Evolutionary conservation across 2,113 vertebrate genomes (phyloP).

Genomic region (Larimichthys crocea): DNA sequence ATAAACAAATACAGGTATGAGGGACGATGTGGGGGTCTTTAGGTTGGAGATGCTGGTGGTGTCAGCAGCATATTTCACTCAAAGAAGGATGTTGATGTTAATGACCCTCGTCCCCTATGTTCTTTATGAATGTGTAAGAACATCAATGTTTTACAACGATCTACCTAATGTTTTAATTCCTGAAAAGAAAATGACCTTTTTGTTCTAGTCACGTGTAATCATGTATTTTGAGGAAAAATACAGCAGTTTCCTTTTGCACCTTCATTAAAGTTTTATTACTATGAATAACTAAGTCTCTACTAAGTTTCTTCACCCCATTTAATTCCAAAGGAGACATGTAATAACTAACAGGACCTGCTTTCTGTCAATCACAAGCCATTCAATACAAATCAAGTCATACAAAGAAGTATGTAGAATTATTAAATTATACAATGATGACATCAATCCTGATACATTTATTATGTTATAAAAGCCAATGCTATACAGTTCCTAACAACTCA

Average conservation of each 20-base stretch:
- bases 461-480: background rate
- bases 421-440: no score
- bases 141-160: background rate
- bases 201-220: background rate
- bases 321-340: no score
- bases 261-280: background rate
- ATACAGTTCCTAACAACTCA: background rate
- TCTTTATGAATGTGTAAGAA: slow-evolving; percentile 9
- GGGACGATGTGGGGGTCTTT: slow-evolving; percentile 56
- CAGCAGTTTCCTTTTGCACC: background rate
- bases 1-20: slow-evolving; percentile 66
- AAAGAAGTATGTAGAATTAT: no score
- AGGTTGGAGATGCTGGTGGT: slow-evolving; percentile 60
- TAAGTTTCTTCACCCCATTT: background rate
- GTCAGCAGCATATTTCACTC: slow-evolving; percentile 7
- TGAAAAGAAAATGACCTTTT: background rate
- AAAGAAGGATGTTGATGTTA: slow-evolving; percentile 41
- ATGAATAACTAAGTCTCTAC: background rate
- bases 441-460: background rate
- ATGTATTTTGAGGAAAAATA: background rate
- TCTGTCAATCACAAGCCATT: background rate
- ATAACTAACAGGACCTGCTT: background rate
- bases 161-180: background rate
- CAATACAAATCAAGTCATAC: no score
- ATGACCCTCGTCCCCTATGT: slow-evolving; percentile 5